Base-by-base conservation (phyloP, 1,140 invertebrate species). In the Heliconius eleuchia region DNA sequence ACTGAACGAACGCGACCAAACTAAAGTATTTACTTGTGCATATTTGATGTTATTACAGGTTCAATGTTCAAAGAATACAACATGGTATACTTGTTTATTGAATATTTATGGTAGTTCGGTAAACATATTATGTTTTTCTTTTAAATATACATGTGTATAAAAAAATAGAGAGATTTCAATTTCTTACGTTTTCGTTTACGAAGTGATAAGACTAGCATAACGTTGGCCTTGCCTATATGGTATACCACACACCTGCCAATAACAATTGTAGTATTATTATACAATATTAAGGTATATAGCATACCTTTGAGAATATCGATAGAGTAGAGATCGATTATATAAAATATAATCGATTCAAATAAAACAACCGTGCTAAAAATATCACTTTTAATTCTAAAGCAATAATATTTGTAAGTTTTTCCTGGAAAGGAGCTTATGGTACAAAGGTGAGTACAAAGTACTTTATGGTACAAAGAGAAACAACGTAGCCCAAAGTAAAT, bases 231-330 rank as follows among this genome's bases (percentile, higher is more conserved):
- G 8, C n/a, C n/a, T 27, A 23, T 66, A 30, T 5, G n/a, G 60
- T 30, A 66, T 30, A 66, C 60, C 60, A 30, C 27, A 66, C 60
- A 66, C 60, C 60, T 66, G 60, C 23, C 60, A 66, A 30, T 66
- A 66, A 30, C 60, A 30, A 16, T 3, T 16, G 4, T n/a, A 3
- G 2, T 57, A 66, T 30, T 30, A 30, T 30, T 27, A 66, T 66
- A 66, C 27, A 30, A 66, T 16, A 30, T 27, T 27, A 27, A 46
- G 13, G 13, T 30, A 27, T 66, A 30, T 16, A 30, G 23, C 11
- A 66, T 30, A n/a, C n/a, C 30, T 57, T 3, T 9, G 55, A 57
- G 8, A 8, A 57, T 57, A 57, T 23, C n/a, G n/a, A 57, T 57
- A 11, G 1, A 52, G 50, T 52, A 19, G 50, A 52, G 18, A 19